Evolutionary conservation across 2,113 vertebrate species (phyloP).

Genomic region (Chascanopsetta lugubris): DNA sequence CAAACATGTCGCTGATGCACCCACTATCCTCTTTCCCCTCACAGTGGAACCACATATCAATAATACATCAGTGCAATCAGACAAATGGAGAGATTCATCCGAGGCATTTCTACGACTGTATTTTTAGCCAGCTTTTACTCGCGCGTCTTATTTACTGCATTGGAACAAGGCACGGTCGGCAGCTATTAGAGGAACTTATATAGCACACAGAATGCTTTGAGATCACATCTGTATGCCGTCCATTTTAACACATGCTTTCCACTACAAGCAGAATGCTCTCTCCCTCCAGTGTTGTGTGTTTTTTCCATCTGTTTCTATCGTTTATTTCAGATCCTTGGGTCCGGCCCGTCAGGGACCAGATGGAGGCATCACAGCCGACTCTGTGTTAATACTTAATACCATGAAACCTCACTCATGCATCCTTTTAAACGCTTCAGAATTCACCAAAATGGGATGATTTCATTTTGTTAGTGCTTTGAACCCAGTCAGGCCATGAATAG

Average conservation of each 20-base stretch:
- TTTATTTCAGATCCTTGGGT: slow-evolving; percentile 54
- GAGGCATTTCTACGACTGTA: slow-evolving; percentile 66
- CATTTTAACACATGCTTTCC: slow-evolving; percentile 31
- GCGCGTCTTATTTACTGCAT: slow-evolving; percentile 42
- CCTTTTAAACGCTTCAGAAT: slow-evolving; percentile 68
- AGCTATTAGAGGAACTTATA: slow-evolving; percentile 48
- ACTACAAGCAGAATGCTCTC: slow-evolving; percentile 20
- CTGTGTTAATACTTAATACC: slow-evolving; percentile 67
- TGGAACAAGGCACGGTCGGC: slow-evolving; percentile 1
- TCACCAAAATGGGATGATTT: slow-evolving; percentile 60
- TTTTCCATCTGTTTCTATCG: slow-evolving; percentile 60
- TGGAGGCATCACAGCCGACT: slow-evolving; percentile 60
- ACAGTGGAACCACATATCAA: slow-evolving; percentile 55
- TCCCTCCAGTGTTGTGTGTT: slow-evolving; percentile 22
- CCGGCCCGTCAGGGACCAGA: slow-evolving; percentile 40
- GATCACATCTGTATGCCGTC: slow-evolving; percentile 34
- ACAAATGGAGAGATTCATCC: slow-evolving; percentile 72
- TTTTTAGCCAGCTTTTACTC: slow-evolving; percentile 71
- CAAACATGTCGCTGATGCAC: slow-evolving; percentile 20
- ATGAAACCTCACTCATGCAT: slow-evolving; percentile 43
- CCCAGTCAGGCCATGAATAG: slow-evolving; percentile 28
- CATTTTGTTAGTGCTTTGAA: slow-evolving; percentile 52
- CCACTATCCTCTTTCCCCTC: slow-evolving; percentile 17
- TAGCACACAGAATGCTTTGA: slow-evolving; percentile 29
- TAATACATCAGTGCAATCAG: slow-evolving; percentile 68